A percentile compares a stretch with the other conserved stretches of the same genome.
Conservation (phyloP, 2,888 invertebrate species). For the Eumerus sabulonum region DNA sequence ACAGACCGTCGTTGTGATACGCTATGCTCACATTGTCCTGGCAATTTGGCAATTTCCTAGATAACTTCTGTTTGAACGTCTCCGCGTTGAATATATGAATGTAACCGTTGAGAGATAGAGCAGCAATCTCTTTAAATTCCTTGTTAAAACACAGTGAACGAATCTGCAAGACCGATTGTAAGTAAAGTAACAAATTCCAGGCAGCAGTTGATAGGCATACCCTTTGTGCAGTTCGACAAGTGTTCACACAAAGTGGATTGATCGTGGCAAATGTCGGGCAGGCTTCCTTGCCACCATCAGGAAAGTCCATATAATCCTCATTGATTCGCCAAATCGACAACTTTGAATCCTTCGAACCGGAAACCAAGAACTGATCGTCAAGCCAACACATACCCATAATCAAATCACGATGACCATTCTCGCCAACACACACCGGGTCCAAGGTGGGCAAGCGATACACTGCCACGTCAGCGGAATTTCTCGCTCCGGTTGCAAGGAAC, state of each 20-base stretch:
- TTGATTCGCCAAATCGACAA: conserved; percentile 94
- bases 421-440: conserved; percentile 96
- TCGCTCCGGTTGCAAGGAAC: conserved; percentile 93
- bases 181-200: no score
- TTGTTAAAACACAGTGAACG: conserved; percentile 93
- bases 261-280: conserved; percentile 81
- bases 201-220: conserved; percentile 73
- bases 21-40: conserved; percentile 97
- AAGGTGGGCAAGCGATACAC: conserved; percentile 93
- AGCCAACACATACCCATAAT: conserved; percentile 95
- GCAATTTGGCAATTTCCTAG: conserved; percentile 91
- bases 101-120: conserved; percentile 94
- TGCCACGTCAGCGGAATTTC: conserved; percentile 95
- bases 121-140: conserved; percentile 91
- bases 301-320: conserved; percentile 77
- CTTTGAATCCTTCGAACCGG: conserved; percentile 94
- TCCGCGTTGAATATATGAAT: conserved; percentile 96
- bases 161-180: conserved; percentile 79
- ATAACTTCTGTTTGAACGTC: conserved; percentile 92
- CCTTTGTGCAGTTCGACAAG: conserved; percentile 87
- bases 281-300: conserved; percentile 76
- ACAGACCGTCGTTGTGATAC: conserved; percentile 90
- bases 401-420: conserved; percentile 94
- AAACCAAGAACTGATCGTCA: conserved; percentile 96
- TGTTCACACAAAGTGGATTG: conserved; percentile 85